Conservation (phyloP, 2,888 invertebrate genomes). For the Biston betularia region DNA sequence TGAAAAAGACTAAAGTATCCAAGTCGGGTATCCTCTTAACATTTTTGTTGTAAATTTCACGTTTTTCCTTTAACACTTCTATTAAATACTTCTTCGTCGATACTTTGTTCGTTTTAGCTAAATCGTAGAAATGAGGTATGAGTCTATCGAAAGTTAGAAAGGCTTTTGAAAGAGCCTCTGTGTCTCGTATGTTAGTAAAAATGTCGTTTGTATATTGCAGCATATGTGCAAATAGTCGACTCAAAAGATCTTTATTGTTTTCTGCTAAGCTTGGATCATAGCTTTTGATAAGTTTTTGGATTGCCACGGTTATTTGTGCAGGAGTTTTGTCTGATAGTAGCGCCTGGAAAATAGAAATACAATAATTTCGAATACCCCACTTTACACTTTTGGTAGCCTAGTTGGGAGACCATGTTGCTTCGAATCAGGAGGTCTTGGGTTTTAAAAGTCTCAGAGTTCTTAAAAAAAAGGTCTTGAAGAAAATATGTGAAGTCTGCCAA, state of each 20-base stretch:
- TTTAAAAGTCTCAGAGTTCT: too few relatives aligned
- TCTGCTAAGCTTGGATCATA: slow-evolving; percentile 93
- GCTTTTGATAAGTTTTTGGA: slow-evolving; percentile 94
- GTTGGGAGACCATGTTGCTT: too few relatives aligned
- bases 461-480: too few relatives aligned
- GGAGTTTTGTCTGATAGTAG: slow-evolving; percentile 87
- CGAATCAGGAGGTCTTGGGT: too few relatives aligned
- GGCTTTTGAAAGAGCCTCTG: slow-evolving; percentile 76
- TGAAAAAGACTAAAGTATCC: slow-evolving; percentile 92
- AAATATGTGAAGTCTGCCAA: too few relatives aligned
- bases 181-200: slow-evolving; percentile 72
- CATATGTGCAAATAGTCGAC: slow-evolving; percentile 90
- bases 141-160: slow-evolving; percentile 87
- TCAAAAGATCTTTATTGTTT: slow-evolving; percentile 92
- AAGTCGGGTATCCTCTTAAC: slow-evolving; percentile 87
- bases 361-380: too few relatives aligned
- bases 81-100: slow-evolving; percentile 88
- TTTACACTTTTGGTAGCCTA: too few relatives aligned
- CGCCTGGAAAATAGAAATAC: slow-evolving; percentile 65
- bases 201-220: slow-evolving; percentile 92
- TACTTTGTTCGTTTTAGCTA: slow-evolving; percentile 90
- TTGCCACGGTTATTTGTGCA: slow-evolving; percentile 88
- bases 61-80: slow-evolving; percentile 91
- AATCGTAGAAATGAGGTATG: slow-evolving; percentile 87
- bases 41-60: slow-evolving; percentile 87